A percentile compares a stretch with the other conserved stretches of the same genome.
phyloP scores from a whole-genome alignment of 2,888 invertebrate species.

The Cancer borealis region DNA sequence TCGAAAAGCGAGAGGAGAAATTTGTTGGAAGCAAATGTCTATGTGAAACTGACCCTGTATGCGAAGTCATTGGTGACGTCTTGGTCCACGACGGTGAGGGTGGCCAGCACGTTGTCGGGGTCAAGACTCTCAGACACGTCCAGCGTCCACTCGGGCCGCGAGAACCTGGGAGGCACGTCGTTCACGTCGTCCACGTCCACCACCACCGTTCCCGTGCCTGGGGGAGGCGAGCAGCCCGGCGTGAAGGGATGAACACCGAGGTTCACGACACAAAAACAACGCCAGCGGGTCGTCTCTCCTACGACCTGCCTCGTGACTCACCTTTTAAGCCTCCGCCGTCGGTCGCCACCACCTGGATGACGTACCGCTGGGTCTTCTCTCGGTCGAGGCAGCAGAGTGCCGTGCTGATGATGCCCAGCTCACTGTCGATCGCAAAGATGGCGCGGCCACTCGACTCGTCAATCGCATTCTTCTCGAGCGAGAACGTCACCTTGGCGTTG shows the following conservation, averaged over 20 bases:
- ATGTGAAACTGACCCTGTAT: constrained; percentile 69
- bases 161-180: constrained; percentile 74
- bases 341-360: constrained; percentile 79
- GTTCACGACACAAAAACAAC: neutral
- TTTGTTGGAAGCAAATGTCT: neutral
- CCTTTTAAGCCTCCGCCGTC: constrained; percentile 79
- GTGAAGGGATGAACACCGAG: neutral
- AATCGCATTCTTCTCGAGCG: constrained; percentile 80
- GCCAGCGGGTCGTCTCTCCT: neutral
- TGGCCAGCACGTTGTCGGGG: constrained; percentile 65
- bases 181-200: constrained; percentile 73
- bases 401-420: constrained; percentile 80
- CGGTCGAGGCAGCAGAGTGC: constrained; percentile 79
- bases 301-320: constrained; percentile 48
- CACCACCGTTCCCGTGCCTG: constrained; percentile 74
- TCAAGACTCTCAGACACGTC: constrained; percentile 67
- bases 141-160: constrained; percentile 72
- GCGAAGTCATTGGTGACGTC: constrained; percentile 72
- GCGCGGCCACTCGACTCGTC: constrained; percentile 80
- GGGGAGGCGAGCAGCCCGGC: neutral
- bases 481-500: constrained; percentile 82
- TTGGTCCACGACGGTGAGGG: constrained; percentile 73
- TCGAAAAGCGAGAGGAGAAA: neutral
- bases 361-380: constrained; percentile 79
- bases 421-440: constrained; percentile 80